A percentile compares a stretch with the other conserved stretches of the same genome.
phyloP scores from a whole-genome alignment of 2,888 invertebrate species.

The Amorpha juglandis region DNA sequence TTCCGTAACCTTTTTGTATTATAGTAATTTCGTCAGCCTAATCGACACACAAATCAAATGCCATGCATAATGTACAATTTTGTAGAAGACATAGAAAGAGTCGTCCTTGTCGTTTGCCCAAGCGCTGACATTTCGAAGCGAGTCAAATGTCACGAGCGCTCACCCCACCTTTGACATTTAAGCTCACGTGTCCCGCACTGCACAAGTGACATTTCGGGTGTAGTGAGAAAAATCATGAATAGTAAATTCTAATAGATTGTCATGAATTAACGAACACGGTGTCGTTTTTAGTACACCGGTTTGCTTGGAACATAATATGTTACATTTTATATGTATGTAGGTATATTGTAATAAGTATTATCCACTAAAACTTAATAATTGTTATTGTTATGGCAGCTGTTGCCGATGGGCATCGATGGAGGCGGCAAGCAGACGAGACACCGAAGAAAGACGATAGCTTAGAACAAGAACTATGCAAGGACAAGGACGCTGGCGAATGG shows the following conservation, averaged over 20 bases:
- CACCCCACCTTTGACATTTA: conserved; percentile 78
- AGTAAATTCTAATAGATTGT: conserved; percentile 15
- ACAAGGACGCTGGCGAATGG: conserved; percentile 98
- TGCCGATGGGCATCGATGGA: conserved; percentile 83
- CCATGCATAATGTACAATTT: conserved; percentile 75
- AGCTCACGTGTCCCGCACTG: conserved; percentile 44
- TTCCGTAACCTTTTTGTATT: conserved; percentile 74
- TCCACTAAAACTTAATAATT: conserved; percentile 34
- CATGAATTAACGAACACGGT: conserved; percentile 29
- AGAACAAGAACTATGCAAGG: conserved; percentile 95
- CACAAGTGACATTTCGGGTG: conserved; percentile 70
- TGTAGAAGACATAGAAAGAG: conserved; percentile 78
- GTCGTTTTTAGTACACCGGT: background rate
- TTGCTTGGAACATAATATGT: background rate
- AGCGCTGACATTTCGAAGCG: conserved; percentile 79
- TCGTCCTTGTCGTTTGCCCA: conserved; percentile 82
- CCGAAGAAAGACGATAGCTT: conserved; percentile 93
- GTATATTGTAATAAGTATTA: background rate
- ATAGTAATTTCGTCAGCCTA: conserved; percentile 74
- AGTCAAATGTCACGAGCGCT: conserved; percentile 82
- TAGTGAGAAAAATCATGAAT: conserved; percentile 53
- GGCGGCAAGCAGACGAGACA: conserved; percentile 87
- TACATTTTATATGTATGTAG: background rate
- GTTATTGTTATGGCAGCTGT: conserved; percentile 55
- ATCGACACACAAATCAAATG: conserved; percentile 75